Conservation (phyloP, 2,113 vertebrate species). For the Muntiacus reevesi region DNA sequence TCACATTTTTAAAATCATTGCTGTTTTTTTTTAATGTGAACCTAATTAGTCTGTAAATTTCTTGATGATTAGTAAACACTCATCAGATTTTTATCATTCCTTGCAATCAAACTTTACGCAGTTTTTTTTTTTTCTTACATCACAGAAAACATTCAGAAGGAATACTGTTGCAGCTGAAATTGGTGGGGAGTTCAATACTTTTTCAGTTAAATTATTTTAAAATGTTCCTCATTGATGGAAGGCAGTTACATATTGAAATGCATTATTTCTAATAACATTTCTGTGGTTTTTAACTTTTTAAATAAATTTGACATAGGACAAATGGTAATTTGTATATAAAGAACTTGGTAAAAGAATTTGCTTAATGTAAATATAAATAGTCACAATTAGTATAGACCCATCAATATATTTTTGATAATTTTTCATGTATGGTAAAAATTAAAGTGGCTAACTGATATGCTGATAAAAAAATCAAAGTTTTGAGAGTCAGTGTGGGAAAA, state of each 20-base stretch:
- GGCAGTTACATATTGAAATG: slow-evolving; percentile 78
- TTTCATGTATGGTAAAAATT: slow-evolving; percentile 80
- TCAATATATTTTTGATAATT: slow-evolving; percentile 89
- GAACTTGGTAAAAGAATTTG: slow-evolving; percentile 82
- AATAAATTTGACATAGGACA: slow-evolving; percentile 81
- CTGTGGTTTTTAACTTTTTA: slow-evolving; percentile 87
- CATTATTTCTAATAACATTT: slow-evolving; percentile 84
- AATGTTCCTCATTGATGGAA: slow-evolving; percentile 77
- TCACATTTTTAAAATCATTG: neutral
- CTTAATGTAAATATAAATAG: slow-evolving; percentile 85
- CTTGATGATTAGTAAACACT: slow-evolving; percentile 19
- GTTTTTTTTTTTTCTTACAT: slow-evolving; percentile 29
- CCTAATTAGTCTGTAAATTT: slow-evolving; percentile 25
- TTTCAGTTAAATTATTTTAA: slow-evolving; percentile 81
- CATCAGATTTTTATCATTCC: slow-evolving; percentile 26
- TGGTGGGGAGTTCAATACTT: slow-evolving; percentile 67
- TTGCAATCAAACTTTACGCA: slow-evolving; percentile 39
- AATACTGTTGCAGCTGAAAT: slow-evolving; percentile 71
- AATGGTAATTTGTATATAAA: slow-evolving; percentile 87
- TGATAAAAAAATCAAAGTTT: slow-evolving; percentile 71
- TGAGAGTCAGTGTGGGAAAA: slow-evolving; percentile 60
- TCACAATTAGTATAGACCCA: slow-evolving; percentile 84
- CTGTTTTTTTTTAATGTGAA: neutral
- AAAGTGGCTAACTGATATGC: slow-evolving; percentile 63
- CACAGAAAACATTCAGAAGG: slow-evolving; percentile 69